phyloP scores from a whole-genome alignment of 2,888 invertebrate species.

The Eupithecia dodoneata region DNA sequence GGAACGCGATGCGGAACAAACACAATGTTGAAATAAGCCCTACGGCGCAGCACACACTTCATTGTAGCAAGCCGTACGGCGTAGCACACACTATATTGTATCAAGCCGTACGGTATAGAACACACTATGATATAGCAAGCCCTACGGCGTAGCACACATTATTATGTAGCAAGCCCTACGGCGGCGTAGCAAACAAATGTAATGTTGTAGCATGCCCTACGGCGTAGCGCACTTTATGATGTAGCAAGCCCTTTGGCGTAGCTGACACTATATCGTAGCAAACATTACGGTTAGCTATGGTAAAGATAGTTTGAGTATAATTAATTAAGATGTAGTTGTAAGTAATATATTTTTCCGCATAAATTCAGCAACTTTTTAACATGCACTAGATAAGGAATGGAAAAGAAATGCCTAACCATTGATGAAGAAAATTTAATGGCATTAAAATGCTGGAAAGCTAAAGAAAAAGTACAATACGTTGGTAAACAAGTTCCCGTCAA shows the following conservation, averaged over 20 bases:
- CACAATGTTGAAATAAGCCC: no score
- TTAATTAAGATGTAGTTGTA: no score
- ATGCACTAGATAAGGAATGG: no score
- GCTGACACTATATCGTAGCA: not conserved
- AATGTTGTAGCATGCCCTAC: not conserved
- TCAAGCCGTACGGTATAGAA: not conserved
- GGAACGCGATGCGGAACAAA: no score
- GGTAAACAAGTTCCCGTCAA: not conserved
- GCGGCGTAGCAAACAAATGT: not conserved
- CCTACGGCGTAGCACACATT: no score
- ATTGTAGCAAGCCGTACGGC: not conserved
- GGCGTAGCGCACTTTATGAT: not conserved
- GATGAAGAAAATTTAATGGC: no score
- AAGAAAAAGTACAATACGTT: not conserved
- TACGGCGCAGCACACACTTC: no score
- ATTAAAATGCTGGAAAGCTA: not conserved
- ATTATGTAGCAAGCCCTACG: no score
- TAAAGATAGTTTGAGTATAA: not conserved
- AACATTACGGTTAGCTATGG: not conserved
- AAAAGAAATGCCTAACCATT: no score
- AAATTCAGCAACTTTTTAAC: not conserved
- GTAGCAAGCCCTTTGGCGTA: not conserved
- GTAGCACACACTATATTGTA: not conserved
- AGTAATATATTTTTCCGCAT: no score
- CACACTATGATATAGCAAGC: no score